Evolutionary conservation across 1,140 invertebrate genomes (phyloP), one percentile per base, ranked within the genome.

Genomic region (Proales similis): DNA sequence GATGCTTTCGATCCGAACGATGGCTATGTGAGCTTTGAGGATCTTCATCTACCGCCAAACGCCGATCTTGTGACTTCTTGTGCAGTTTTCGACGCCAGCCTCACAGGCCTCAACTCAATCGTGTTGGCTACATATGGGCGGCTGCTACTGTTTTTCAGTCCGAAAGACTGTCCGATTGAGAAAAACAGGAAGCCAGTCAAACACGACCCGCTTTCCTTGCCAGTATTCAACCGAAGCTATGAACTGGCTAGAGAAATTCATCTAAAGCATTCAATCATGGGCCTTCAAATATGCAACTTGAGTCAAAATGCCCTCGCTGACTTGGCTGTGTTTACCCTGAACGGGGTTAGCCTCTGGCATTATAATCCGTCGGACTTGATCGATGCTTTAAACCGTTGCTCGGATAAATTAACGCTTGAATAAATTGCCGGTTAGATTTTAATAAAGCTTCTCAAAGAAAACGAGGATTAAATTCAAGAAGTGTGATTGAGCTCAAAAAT

Each of bases 321-420:
- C 45, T 29, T 57, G n/a, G 36, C 30, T 26, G 36, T 42, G 7
- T 57, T 42, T 26, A 57, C 51, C 11, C 19, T 57, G 22, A 57
- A 57, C 19, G 51, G 51, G 30, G 32, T 57, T 4, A 57, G 51
- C 32, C 19, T 57, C 17, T 57, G 38, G 51, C 51, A 57, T 19
- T 57, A 57, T 42, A 42, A 57, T 43, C 51, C 51, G 0, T 36
- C 39, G 14, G 45, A 57, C 19, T 9, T 57, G 0, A 42, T 57
- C 11, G 51, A 57, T 43, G 39, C 32, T 6, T 26, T 24, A 26
- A 57, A 42, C n/a, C n/a, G n/a, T n/a, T n/a, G n/a, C n/a, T n/a
- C n/a, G n/a, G n/a, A n/a, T n/a, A n/a, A n/a, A n/a, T n/a, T n/a
- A n/a, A n/a, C n/a, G n/a, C n/a, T n/a, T n/a, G n/a, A n/a, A n/a